Evolutionary conservation across 2,797 vertebrate species (phyloP).

Genomic region (Menidia menidia): DNA sequence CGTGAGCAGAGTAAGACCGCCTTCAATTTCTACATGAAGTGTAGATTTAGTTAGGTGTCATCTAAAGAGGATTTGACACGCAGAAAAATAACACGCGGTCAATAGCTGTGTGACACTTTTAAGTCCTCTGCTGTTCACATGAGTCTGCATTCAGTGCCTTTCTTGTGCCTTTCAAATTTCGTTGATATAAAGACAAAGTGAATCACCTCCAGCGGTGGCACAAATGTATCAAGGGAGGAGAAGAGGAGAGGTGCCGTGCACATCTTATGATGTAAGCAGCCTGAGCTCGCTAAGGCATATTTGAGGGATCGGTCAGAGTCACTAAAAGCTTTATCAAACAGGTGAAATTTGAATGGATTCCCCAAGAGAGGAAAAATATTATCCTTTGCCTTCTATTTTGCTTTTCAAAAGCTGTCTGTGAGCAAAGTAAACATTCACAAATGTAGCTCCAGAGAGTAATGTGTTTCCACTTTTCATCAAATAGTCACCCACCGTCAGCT

Average conservation of each 20-base stretch:
- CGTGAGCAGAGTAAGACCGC: conserved; percentile 17
- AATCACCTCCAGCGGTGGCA: neutral
- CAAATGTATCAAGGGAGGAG: neutral
- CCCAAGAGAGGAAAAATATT: neutral
- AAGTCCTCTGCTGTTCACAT: conserved; percentile 20
- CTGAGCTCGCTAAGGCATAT: too few relatives aligned
- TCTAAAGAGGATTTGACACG: conserved; percentile 28
- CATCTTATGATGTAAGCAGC: neutral
- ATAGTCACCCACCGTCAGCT: too few relatives aligned
- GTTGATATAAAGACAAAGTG: neutral
- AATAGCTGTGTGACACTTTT: conserved; percentile 15
- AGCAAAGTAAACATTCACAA: too few relatives aligned
- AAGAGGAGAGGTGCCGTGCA: neutral
- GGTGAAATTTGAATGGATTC: neutral
- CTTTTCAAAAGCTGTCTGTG: neutral
- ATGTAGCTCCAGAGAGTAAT: too few relatives aligned
- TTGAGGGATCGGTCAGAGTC: neutral
- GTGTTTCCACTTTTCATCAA: too few relatives aligned
- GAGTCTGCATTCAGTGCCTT: conserved; percentile 10
- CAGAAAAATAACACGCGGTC: conserved; percentile 10
- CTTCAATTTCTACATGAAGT: conserved; percentile 23
- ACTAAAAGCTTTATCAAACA: neutral
- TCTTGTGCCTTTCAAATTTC: neutral
- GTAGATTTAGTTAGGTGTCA: conserved; percentile 17
- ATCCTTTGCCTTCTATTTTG: neutral